phyloP scores from a whole-genome alignment of 2,888 invertebrate species.

The Eurytoma californica region DNA sequence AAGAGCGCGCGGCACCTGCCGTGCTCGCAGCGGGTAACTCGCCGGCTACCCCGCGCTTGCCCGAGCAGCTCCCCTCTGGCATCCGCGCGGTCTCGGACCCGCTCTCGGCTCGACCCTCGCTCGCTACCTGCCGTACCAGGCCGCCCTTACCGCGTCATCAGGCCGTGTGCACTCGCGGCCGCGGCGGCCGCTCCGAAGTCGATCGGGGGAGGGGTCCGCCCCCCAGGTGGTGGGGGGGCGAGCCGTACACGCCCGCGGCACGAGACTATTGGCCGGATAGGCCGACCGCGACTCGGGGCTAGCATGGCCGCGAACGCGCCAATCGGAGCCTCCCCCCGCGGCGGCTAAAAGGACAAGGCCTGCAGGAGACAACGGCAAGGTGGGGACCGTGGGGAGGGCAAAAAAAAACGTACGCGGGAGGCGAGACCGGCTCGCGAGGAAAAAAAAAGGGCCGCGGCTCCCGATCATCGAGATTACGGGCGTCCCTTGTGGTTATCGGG shows the following conservation, averaged over 20 bases:
- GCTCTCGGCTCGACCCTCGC: background rate
- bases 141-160: background rate
- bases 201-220: slow-evolving; percentile 18
- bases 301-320: slow-evolving; percentile 73
- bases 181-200: background rate
- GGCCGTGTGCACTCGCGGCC: background rate
- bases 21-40: slow-evolving; percentile 46
- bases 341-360: slow-evolving; percentile 52
- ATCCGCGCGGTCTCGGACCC: background rate
- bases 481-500: no score
- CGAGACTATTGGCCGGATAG: slow-evolving; percentile 74
- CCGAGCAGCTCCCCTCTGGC: background rate
- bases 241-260: slow-evolving; percentile 69
- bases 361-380: background rate
- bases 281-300: slow-evolving; percentile 68
- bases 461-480: no score
- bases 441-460: background rate
- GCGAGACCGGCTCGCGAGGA: background rate
- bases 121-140: background rate
- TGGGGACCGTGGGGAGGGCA: background rate
- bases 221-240: background rate
- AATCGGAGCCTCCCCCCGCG: slow-evolving; percentile 66
- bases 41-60: background rate
- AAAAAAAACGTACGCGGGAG: background rate
- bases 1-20: slow-evolving; percentile 29